Conservation (phyloP, 2,113 vertebrate genomes). For the Aramus guarauna region DNA sequence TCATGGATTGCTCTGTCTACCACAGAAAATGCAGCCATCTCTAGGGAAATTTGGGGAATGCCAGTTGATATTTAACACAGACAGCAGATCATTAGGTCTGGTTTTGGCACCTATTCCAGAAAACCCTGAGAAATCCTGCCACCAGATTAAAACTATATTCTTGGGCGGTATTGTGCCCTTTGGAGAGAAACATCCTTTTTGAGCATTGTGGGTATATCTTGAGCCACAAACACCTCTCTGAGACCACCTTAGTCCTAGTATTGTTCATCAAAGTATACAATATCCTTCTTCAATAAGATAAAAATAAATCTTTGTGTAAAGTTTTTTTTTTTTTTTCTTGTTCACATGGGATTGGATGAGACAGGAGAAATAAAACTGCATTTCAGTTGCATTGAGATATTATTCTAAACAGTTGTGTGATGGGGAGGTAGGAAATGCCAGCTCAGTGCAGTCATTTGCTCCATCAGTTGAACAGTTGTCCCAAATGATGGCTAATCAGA, state of each 20-base stretch:
- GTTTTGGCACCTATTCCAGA: background rate
- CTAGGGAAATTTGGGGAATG: background rate
- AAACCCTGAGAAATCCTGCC: background rate
- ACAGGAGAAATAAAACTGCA: background rate
- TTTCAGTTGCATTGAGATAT: background rate
- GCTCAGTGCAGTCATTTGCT: slow-evolving; percentile 44
- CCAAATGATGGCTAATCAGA: slow-evolving; percentile 63
- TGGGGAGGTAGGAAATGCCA: slow-evolving; percentile 31
- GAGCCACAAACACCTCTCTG: background rate
- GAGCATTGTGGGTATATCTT: background rate
- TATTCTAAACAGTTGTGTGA: background rate
- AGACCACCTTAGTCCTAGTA: background rate
- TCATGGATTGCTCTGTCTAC: background rate
- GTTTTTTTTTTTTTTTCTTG: background rate
- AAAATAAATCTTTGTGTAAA: background rate
- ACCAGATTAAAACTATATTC: background rate
- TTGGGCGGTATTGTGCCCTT: background rate
- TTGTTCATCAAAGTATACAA: background rate
- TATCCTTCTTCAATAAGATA: background rate
- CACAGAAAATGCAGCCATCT: background rate
- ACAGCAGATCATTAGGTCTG: background rate
- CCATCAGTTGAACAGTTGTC: slow-evolving; percentile 41
- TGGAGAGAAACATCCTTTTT: background rate
- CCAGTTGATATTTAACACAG: background rate
- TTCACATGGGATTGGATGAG: background rate